Base-by-base conservation (phyloP, 92 coral and sea anemone genomes). In the Ricordea florida region DNA sequence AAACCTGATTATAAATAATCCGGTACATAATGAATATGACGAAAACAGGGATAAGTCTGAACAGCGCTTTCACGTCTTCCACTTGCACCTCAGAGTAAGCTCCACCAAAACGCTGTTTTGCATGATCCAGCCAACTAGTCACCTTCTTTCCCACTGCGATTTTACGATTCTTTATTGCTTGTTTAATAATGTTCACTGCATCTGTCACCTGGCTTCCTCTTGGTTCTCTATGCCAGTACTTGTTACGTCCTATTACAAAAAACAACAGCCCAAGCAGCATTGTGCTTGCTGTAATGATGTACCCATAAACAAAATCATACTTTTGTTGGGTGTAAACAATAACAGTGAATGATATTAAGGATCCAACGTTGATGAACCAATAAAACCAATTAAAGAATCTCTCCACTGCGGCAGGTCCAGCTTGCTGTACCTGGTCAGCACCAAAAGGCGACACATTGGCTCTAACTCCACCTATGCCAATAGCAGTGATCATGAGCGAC, bases 371-470 rank as follows among this genome's bases (percentile, higher is more conserved):
- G 13, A 88, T 76, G 13, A 92, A 92, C 89, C 90, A 84, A 76
- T 84, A 88, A 64, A 80, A 88, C 91, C 91, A 84, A 34, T 74
- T 72, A 27, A 92, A 92, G 83, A 88, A 92, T 6, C 55, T 74
- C 36, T 69, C 74, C 18, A 74, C 72, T 31, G 30, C 62, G 16
- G 50, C 29, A n/a, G 20, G 2, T 7, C 93, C 87, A 10, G 23
- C 61, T 6, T 73, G 57, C 1, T 69, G 42, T 15, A 85, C 22
- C 57, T 88, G 90, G 47, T 85, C 93, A 0, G 97, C 97, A 6
- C 97, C 97, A 11, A 92, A 50, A 18, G 91, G 93, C 7, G 97
- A 85, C 27, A 92, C 82, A 40, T 85, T 92, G 3, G 97, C 76
- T 50, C 84, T 88, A 26, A 92, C 73, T 6, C 93, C 97, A 7